Percentiles rank a stretch among this genome's conserved stretches.
Conservation (phyloP, 2,888 invertebrate genomes). For the Microctonus brassicae region DNA sequence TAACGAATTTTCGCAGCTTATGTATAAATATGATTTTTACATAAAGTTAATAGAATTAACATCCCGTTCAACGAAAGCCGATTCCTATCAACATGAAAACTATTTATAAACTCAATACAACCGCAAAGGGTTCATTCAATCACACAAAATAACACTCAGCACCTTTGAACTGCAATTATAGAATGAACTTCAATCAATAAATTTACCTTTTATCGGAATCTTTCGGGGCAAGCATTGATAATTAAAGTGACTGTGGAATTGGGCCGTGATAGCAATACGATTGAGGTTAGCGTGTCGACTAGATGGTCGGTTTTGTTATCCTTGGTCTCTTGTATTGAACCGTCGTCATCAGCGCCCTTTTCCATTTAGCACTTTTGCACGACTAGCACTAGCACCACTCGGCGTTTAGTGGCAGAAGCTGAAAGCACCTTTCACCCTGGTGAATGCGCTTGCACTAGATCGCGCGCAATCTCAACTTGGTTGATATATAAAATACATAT, state of each 20-base stretch:
- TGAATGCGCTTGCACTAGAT: not conserved
- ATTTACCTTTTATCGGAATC: constrained; percentile 35
- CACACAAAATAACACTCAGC: not conserved
- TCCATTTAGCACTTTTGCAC: constrained; percentile 39
- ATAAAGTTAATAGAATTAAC: too few species aligned
- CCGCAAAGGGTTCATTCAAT: too few species aligned
- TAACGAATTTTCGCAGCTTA: too few species aligned
- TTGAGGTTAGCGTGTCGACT: constrained; percentile 63
- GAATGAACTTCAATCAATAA: not conserved
- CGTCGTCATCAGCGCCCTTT: constrained; percentile 24
- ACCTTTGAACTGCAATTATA: not conserved
- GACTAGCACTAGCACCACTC: constrained; percentile 36
- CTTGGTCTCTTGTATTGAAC: constrained; percentile 52
- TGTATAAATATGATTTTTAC: too few species aligned
- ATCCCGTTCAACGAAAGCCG: too few species aligned
- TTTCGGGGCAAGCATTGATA: constrained; percentile 36
- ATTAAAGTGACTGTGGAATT: constrained; percentile 40
- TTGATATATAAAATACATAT: too few species aligned
- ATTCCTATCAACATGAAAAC: too few species aligned
- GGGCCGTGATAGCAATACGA: constrained; percentile 48
- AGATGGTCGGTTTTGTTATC: constrained; percentile 38
- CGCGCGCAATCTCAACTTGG: not conserved
- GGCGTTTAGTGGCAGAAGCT: constrained; percentile 33
- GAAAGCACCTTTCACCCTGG: constrained; percentile 14
- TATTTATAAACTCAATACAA: too few species aligned